These are phyloP conservation scores for Pteronura brasiliensis DNA, from an alignment of 2,113 vertebrate genomes.

Conservation along the genomic window DNA sequence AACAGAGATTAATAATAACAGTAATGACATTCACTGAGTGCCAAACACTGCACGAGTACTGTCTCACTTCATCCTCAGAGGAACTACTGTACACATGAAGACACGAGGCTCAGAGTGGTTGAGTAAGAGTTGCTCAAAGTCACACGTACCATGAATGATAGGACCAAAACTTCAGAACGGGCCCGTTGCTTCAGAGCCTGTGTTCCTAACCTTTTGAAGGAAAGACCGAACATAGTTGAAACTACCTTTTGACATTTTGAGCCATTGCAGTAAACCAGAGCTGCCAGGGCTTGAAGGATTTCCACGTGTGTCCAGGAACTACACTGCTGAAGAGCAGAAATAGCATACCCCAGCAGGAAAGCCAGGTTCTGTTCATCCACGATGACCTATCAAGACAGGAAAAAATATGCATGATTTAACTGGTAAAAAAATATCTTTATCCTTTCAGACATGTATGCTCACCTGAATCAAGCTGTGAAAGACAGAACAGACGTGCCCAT, in stretches of 20 bases:
- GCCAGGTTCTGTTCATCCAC: slow-evolving; percentile 91
- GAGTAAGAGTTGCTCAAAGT: background rate
- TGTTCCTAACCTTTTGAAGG: background rate
- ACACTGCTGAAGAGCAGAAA: slow-evolving; percentile 88
- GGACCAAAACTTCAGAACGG: background rate
- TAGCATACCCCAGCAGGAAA: slow-evolving; percentile 88
- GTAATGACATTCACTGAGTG: background rate
- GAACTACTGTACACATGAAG: background rate
- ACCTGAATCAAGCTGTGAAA: background rate
- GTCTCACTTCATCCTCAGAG: background rate
- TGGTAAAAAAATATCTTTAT: background rate
- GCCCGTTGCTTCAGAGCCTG: background rate
- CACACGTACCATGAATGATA: background rate
- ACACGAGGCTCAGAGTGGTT: background rate
- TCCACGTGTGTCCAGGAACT: slow-evolving; percentile 94
- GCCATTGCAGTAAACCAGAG: slow-evolving; percentile 93
- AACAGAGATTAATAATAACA: background rate
- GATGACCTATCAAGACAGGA: slow-evolving; percentile 84
- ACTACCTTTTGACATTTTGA: slow-evolving; percentile 92
- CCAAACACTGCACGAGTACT: background rate
- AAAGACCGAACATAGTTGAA: slow-evolving; percentile 20
- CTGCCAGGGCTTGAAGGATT: slow-evolving; percentile 91
- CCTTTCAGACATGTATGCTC: background rate
- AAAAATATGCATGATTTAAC: background rate
- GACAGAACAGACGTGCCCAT: accelerated